Evolutionary conservation across 2,888 invertebrate species (phyloP).

Genomic region (Ernsta delagoae): DNA sequence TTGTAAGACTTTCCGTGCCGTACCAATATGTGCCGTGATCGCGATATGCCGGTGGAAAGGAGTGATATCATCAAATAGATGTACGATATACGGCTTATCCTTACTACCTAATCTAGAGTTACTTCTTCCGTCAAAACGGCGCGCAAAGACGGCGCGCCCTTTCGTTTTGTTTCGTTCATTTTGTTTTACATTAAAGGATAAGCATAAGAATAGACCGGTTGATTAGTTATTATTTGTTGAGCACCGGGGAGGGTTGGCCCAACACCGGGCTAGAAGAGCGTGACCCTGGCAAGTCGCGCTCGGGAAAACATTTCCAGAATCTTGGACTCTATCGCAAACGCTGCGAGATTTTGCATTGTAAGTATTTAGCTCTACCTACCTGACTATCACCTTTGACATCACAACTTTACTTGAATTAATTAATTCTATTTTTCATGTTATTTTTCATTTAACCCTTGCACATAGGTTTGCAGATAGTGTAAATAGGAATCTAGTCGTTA

Average conservation of each 20-base stretch:
- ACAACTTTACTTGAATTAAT: neutral
- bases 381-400: neutral
- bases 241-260: constrained; percentile 64
- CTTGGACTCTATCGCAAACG: constrained; percentile 81
- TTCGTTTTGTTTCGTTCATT: constrained; percentile 81
- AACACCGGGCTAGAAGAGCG: constrained; percentile 56
- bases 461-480: too few species aligned
- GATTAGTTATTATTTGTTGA: constrained; percentile 66
- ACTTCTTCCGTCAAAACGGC: constrained; percentile 75
- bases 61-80: constrained; percentile 79
- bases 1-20: constrained; percentile 66
- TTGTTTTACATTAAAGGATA: constrained; percentile 83
- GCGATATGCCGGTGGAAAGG: constrained; percentile 86
- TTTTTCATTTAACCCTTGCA: too few species aligned
- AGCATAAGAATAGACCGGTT: constrained; percentile 72
- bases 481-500: too few species aligned
- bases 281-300: constrained; percentile 79
- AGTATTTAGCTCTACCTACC: constrained; percentile 55
- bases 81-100: constrained; percentile 14
- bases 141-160: constrained; percentile 67
- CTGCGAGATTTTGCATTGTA: constrained; percentile 83
- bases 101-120: constrained; percentile 53
- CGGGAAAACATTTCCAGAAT: constrained; percentile 80
- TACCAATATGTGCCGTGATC: constrained; percentile 89
- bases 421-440: neutral